Conservation (phyloP, 37 sponge, comb jelly and placozoan genomes). For the Dysidea cf. avara region DNA sequence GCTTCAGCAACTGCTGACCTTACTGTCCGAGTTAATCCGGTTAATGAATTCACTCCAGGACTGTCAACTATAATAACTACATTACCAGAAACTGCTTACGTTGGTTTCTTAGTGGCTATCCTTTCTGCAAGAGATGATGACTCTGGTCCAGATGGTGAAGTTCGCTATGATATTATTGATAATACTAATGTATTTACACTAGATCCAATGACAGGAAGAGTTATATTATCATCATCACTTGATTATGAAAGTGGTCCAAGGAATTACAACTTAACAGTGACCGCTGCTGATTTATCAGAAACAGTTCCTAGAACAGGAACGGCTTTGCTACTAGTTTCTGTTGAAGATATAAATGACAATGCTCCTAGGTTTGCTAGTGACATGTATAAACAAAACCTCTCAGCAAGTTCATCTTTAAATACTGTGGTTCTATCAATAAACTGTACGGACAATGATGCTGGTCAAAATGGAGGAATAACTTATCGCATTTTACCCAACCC, state of each 20-base stretch:
- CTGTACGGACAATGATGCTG: conserved; percentile 64
- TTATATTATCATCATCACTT: conserved; percentile 10
- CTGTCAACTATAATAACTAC: not conserved
- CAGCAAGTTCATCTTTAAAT: not conserved
- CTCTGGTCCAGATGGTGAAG: not conserved
- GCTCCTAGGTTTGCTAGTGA: conserved; percentile 30
- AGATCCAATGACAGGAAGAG: not conserved
- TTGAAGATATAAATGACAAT: conserved; percentile 73
- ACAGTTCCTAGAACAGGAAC: not conserved
- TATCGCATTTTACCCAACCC: conserved; percentile 24
- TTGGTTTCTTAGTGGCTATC: not conserved
- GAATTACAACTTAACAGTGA: conserved; percentile 11
- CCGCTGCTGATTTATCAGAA: conserved; percentile 15
- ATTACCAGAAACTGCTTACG: conserved; percentile 6
- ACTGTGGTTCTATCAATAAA: conserved; percentile 9
- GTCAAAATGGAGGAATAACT: conserved; percentile 30
- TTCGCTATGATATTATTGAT: conserved; percentile 14
- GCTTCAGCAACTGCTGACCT: not conserved
- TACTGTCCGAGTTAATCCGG: conserved; percentile 27
- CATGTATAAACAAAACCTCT: not conserved
- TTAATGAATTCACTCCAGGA: conserved; percentile 39
- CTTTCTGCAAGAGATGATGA: conserved; percentile 33
- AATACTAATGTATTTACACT: not conserved
- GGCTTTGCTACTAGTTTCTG: conserved; percentile 2
- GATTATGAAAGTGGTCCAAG: conserved; percentile 34